Evolutionary conservation across 2,797 vertebrate genomes (phyloP).

Genomic region (Gymnothorax reevesii): DNA sequence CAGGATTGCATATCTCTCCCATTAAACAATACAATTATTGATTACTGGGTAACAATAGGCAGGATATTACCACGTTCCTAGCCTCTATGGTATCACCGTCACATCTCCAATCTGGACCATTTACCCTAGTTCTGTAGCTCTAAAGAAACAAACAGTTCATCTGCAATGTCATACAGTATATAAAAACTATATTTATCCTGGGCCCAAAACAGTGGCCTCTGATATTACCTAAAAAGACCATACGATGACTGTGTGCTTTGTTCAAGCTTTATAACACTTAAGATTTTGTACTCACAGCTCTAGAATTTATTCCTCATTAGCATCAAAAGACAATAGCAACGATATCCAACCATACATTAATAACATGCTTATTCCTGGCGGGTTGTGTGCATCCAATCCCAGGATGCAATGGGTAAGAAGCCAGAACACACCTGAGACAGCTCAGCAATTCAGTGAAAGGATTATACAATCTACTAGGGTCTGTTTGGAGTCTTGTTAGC

Average conservation of each 20-base stretch:
- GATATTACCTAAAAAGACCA: not conserved
- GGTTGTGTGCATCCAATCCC: too few species aligned
- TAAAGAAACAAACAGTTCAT: not conserved
- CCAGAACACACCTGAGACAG: too few species aligned
- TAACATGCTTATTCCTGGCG: too few species aligned
- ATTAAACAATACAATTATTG: not conserved
- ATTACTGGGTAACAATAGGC: not conserved
- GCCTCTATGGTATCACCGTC: not conserved
- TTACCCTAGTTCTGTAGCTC: not conserved
- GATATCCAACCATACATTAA: too few species aligned
- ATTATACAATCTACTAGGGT: too few species aligned
- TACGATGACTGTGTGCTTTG: not conserved
- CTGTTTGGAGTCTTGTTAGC: too few species aligned
- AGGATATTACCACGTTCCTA: not conserved
- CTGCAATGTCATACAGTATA: not conserved
- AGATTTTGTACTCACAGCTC: too few species aligned
- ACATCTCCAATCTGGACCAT: not conserved
- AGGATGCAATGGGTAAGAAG: too few species aligned
- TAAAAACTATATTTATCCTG: not conserved
- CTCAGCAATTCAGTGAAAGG: too few species aligned
- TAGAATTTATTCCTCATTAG: too few species aligned
- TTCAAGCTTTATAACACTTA: not conserved
- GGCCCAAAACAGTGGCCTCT: not conserved
- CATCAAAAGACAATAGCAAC: not conserved
- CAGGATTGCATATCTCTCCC: conserved; percentile 2